These are phyloP conservation scores for Scatophagus argus DNA, from an alignment of 2,113 vertebrate species.

Conservation along the genomic window DNA sequence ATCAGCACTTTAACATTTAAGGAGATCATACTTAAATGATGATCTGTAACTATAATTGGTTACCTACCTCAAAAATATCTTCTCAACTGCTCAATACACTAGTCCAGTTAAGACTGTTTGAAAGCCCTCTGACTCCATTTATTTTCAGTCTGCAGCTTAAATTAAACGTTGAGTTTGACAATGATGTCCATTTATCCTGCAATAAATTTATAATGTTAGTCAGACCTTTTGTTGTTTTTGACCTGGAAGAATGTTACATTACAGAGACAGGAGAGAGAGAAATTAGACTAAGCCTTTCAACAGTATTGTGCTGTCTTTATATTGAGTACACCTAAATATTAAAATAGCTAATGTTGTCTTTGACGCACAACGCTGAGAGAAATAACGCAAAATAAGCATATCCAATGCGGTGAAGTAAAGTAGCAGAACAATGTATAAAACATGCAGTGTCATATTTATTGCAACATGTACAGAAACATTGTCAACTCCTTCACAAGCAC, in stretches of 20 bases:
- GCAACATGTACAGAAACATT: background rate
- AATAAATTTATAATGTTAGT: constrained; percentile 17
- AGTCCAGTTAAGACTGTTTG: constrained; percentile 49
- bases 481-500: background rate
- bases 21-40: constrained; percentile 26
- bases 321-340: constrained; percentile 1
- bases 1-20: background rate
- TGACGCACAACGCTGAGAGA: constrained; percentile 20
- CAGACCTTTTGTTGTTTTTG: constrained; percentile 21
- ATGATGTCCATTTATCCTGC: constrained; percentile 20
- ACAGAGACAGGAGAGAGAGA: constrained; percentile 7
- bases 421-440: background rate
- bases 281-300: constrained; percentile 8
- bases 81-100: constrained; percentile 19
- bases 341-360: constrained; percentile 10
- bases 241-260: constrained; percentile 13
- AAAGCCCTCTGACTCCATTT: constrained; percentile 25
- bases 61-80: background rate
- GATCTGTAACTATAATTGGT: constrained; percentile 7
- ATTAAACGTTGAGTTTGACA: constrained; percentile 39
- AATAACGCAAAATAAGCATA: constrained; percentile 44
- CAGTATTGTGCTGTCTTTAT: background rate
- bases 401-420: no score
- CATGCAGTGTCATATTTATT: background rate
- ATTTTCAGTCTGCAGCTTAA: constrained; percentile 8